phyloP scores from a whole-genome alignment of 2,113 vertebrate species.

The Peromyscus leucopus region DNA sequence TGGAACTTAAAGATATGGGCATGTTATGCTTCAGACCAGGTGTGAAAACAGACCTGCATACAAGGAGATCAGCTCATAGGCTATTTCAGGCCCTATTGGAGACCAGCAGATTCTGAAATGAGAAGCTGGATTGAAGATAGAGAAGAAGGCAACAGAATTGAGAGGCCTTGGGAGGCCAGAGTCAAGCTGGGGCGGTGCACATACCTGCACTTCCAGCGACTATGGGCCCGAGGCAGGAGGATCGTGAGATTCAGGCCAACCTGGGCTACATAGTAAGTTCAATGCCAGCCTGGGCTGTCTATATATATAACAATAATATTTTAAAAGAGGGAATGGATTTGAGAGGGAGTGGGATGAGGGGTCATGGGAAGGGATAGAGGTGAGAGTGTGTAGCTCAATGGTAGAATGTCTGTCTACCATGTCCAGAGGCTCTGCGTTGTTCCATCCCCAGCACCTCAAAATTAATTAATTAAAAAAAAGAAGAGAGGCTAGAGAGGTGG shows the following conservation, averaged over 20 bases:
- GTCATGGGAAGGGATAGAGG: background rate
- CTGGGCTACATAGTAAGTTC: background rate
- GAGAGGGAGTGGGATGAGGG: background rate
- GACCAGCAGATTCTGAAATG: background rate
- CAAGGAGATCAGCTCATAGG: background rate
- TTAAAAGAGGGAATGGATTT: background rate
- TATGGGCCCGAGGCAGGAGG: background rate
- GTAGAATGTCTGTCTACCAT: background rate
- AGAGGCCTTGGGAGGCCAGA: background rate
- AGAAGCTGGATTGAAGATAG: background rate
- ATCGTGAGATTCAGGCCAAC: background rate
- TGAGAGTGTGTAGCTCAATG: background rate
- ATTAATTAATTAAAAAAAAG: background rate
- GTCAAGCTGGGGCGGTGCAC: no score
- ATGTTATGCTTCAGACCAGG: background rate
- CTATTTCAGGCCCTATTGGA: background rate
- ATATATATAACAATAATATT: background rate
- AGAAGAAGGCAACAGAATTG: background rate
- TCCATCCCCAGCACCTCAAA: background rate
- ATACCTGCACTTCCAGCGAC: background rate
- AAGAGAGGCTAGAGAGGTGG: background rate
- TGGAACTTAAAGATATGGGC: background rate
- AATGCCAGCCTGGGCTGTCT: background rate
- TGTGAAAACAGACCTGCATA: background rate
- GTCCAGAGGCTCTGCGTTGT: background rate